Base-by-base conservation (phyloP, 2,888 invertebrate species). In the Tineola bisselliella region DNA sequence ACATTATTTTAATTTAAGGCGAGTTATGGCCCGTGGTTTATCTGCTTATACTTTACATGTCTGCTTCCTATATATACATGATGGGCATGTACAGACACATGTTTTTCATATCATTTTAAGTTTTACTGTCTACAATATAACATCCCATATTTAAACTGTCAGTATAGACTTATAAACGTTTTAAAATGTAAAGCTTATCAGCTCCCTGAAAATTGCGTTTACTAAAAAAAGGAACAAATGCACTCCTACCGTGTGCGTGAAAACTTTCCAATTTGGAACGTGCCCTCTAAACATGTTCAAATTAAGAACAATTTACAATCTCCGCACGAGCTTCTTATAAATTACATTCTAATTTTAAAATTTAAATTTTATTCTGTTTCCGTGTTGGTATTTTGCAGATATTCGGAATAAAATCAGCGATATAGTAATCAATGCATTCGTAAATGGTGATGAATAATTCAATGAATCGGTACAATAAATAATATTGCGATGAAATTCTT, bases 341-440 rank as follows among this genome's bases (percentile, higher is more conserved):
- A 59, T 18, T 66, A 63, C 31, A 57, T 61, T 44, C 30, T 57
- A 61, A 61, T 44, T 57, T 61, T 30, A 57, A 57, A 33, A 30
- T 65, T 67, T 62, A 59, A 65, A 65, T 64, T 70, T 48, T 43
- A 59, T 30, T 66, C 66, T 68, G 77, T 80, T 83, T 77, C 78
- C 83, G 81, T 84, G 83, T 70, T 68, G 68, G 75, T 74, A 78
- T 79, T 63, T 61, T 62, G 19, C 56, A 18, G 13, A 18, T 56
- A 56, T 56, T 19, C 17, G 38, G 10, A 38, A 6, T 38, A 38
- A 12, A 38, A 38, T 38, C 3, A 25, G 10, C 10, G 38, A 38
- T 38, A 10, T 38, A 38, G 38, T 38, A 38, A 38, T 38, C 38
- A 38, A 38, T 38, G 3, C n/a, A 38, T 31, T 31, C 5, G 5